These are phyloP conservation scores for Macrobrachium nipponense DNA, from an alignment of 1,140 invertebrate species.

Conservation along the genomic window DNA sequence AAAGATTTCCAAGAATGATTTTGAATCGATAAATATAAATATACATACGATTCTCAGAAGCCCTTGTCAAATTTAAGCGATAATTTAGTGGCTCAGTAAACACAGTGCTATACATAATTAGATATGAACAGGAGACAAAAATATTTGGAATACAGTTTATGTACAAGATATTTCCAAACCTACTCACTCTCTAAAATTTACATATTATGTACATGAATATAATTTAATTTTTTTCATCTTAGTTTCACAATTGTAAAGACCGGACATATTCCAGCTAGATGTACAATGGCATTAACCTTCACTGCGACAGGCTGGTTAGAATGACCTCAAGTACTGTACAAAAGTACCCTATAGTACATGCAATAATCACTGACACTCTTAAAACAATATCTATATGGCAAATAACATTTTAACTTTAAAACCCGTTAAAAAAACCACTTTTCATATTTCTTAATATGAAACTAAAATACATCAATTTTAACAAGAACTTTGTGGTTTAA, in stretches of 20 bases:
- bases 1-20: slow-evolving; percentile 18
- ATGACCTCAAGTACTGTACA: too few relatives aligned
- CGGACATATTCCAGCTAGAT: too few relatives aligned
- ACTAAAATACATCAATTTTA: too few relatives aligned
- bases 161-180: slow-evolving; percentile 40
- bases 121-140: slow-evolving; percentile 37
- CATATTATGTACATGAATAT: slow-evolving; percentile 36
- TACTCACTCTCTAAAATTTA: slow-evolving; percentile 45
- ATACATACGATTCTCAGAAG: slow-evolving; percentile 15
- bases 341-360: too few relatives aligned
- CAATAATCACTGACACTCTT: too few relatives aligned
- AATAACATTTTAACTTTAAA: too few relatives aligned
- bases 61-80: slow-evolving; percentile 7
- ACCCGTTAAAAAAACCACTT: too few relatives aligned
- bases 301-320: too few relatives aligned
- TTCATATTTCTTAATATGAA: too few relatives aligned
- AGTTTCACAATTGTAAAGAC: neutral
- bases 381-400: too few relatives aligned
- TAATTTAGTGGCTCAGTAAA: slow-evolving; percentile 26
- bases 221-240: slow-evolving; percentile 16
- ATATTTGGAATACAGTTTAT: slow-evolving; percentile 40
- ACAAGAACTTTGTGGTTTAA: too few relatives aligned
- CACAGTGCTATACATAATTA: slow-evolving; percentile 43
- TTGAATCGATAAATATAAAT: slow-evolving; percentile 14
- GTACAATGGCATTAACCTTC: too few relatives aligned